Conservation (phyloP, 1,140 invertebrate species). For the Sycophila sp. region DNA sequence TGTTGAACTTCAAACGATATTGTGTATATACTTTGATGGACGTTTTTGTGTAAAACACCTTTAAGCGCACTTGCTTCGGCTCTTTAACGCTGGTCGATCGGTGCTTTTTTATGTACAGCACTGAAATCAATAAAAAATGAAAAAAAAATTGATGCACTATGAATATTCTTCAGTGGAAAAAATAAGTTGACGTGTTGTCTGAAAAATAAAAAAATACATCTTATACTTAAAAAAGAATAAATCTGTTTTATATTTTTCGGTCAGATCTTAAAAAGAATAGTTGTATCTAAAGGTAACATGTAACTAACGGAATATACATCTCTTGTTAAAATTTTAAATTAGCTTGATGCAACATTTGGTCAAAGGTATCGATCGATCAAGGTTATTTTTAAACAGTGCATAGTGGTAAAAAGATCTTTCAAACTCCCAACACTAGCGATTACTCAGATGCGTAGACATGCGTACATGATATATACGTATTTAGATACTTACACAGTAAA, state of each 20-base stretch:
- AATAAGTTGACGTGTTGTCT: too few species aligned
- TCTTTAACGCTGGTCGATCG: slow-evolving; percentile 25
- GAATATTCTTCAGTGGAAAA: neutral
- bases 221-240: neutral
- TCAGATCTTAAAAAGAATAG: neutral
- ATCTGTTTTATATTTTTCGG: slow-evolving; percentile 23
- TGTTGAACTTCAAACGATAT: slow-evolving; percentile 17
- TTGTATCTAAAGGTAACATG: slow-evolving; percentile 9
- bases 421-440: neutral
- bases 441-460: neutral
- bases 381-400: slow-evolving; percentile 19
- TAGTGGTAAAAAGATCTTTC: neutral
- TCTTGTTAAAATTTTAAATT: neutral
- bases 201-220: neutral
- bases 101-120: slow-evolving; percentile 24
- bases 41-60: slow-evolving; percentile 18
- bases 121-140: slow-evolving; percentile 5
- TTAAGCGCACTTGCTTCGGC: slow-evolving; percentile 21
- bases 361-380: slow-evolving; percentile 32
- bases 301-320: neutral
- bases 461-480: neutral
- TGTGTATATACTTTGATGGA: slow-evolving; percentile 29
- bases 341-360: neutral
- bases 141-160: neutral
- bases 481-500: neutral